Evolutionary conservation across 2,113 vertebrate species (phyloP).

Genomic region (Amblyornis subalaris): DNA sequence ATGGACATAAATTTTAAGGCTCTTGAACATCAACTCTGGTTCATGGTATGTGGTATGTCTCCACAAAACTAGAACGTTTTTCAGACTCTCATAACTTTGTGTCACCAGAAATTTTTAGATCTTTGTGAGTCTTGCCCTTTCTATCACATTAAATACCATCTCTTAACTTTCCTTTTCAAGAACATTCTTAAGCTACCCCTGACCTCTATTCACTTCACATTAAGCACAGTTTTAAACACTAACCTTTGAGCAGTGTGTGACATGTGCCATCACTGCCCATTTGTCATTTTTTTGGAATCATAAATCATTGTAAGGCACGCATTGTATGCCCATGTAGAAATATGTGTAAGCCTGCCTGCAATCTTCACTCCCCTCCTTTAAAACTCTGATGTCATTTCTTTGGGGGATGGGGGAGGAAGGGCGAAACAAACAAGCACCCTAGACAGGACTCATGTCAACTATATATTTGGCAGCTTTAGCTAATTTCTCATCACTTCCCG

Average conservation of each 20-base stretch:
- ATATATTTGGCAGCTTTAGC: background rate
- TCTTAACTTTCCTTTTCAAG: background rate
- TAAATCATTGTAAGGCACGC: background rate
- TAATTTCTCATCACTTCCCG: background rate
- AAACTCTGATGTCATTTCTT: background rate
- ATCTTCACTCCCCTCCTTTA: background rate
- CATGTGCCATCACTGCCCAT: background rate
- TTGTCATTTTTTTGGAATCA: background rate
- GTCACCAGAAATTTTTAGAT: background rate
- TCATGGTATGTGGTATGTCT: background rate
- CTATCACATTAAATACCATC: background rate
- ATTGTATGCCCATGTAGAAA: background rate
- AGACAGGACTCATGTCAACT: background rate
- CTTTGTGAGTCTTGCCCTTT: background rate
- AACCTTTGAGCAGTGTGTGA: background rate
- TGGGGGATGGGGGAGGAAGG: fast-evolving
- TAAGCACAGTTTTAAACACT: background rate
- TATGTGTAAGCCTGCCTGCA: background rate
- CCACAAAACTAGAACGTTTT: background rate
- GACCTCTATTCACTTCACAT: background rate
- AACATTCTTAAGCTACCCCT: background rate
- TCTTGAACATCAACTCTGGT: background rate
- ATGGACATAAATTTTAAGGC: background rate
- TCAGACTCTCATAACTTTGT: background rate
- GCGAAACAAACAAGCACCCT: background rate